These are phyloP conservation scores for Pteria penguin DNA, from an alignment of 2,888 invertebrate genomes.

Conservation along the genomic window DNA sequence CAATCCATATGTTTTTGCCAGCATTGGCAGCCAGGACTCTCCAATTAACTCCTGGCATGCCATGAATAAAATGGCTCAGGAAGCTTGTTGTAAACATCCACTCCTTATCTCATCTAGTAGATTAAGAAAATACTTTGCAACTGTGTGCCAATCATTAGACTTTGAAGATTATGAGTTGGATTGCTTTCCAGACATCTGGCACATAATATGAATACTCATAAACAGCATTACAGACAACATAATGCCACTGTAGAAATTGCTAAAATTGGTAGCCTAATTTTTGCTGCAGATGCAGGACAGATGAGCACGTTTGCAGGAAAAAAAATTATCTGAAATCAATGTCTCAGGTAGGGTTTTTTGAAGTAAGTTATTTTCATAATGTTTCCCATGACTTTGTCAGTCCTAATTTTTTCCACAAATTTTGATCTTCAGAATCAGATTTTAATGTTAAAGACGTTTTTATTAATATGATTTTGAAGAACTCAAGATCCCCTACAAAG, in stretches of 20 bases:
- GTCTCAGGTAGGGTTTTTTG: no score
- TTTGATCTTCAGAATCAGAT: no score
- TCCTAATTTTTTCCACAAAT: no score
- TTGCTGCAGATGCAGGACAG: conserved; percentile 16
- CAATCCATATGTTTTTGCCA: conserved; percentile 13
- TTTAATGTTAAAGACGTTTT: no score
- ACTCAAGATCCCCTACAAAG: no score
- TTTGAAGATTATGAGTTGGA: conserved; percentile 10
- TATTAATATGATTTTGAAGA: no score
- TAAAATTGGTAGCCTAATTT: conserved; percentile 16
- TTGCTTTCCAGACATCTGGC: conserved; percentile 20
- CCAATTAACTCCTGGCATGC: conserved; percentile 7
- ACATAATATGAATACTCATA: conserved; percentile 17
- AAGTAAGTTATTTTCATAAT: no score
- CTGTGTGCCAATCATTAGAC: conserved; percentile 15
- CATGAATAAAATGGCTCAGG: not conserved
- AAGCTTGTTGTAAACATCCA: conserved; percentile 18
- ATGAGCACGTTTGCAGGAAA: no score
- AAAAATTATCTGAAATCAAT: no score
- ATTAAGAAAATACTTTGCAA: conserved; percentile 12
- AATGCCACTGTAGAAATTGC: conserved; percentile 24
- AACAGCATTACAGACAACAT: conserved; percentile 13
- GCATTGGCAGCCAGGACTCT: conserved; percentile 7
- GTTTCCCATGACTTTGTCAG: no score
- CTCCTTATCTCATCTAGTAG: conserved; percentile 1